Evolutionary conservation across 2,113 vertebrate species (phyloP).

Genomic region (Onychorhynchus coronatus): DNA sequence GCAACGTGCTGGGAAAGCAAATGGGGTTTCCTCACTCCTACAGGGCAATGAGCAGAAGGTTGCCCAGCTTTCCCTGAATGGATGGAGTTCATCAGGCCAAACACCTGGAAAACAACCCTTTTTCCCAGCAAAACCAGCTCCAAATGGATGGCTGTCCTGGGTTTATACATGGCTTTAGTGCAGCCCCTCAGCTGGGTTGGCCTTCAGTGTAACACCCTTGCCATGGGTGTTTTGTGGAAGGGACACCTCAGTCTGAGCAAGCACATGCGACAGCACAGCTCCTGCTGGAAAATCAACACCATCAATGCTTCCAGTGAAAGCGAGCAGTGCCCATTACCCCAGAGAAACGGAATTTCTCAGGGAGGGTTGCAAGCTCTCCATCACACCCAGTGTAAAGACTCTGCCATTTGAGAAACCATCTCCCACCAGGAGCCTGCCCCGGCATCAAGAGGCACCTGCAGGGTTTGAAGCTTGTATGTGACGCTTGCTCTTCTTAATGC

Average conservation of each 20-base stretch:
- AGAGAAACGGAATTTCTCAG: background rate
- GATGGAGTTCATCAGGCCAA: background rate
- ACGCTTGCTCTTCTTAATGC: background rate
- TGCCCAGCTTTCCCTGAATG: background rate
- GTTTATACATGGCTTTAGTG: fast-evolving
- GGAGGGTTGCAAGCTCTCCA: background rate
- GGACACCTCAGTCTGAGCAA: background rate
- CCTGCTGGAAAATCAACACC: background rate
- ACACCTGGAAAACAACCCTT: background rate
- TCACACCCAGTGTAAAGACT: background rate
- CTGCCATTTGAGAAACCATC: background rate
- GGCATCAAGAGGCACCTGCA: background rate
- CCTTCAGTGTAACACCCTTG: background rate
- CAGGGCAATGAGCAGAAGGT: background rate
- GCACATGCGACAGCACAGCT: background rate
- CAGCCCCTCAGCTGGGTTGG: background rate
- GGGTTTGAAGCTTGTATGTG: background rate
- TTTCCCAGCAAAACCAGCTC: background rate
- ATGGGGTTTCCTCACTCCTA: background rate
- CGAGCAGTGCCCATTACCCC: fast-evolving
- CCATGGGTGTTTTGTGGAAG: background rate
- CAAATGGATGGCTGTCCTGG: background rate
- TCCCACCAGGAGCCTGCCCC: background rate
- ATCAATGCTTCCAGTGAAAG: background rate
- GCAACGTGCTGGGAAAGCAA: background rate